phyloP scores from a whole-genome alignment of 2,797 vertebrate species.

The Taenioides sp. region DNA sequence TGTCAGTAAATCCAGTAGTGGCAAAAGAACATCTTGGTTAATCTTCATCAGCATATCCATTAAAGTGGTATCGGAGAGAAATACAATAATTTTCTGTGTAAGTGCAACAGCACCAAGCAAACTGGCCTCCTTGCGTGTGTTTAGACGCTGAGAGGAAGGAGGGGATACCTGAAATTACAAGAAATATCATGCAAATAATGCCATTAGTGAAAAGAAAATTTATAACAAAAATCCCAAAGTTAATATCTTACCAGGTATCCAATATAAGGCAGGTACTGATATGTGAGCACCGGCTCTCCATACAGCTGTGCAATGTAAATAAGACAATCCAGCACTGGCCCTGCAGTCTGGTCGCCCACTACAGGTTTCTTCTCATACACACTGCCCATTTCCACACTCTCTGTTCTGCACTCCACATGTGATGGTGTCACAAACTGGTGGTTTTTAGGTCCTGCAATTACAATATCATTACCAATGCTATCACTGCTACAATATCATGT shows the following conservation, averaged over 20 bases:
- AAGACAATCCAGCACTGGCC: conserved; percentile 90
- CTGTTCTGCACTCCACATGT: conserved; percentile 77
- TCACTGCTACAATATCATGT: too few species aligned
- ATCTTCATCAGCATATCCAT: conserved; percentile 99
- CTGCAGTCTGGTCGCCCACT: conserved; percentile 88
- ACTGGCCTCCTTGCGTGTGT: conserved; percentile 95
- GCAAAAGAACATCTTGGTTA: conserved; percentile 93
- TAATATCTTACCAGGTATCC: conserved; percentile 86
- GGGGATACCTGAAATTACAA: conserved; percentile 83
- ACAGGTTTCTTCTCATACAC: conserved; percentile 92
- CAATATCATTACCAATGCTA: neutral
- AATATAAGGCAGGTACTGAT: conserved; percentile 97
- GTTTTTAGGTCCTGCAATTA: conserved; percentile 81
- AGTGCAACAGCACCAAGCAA: conserved; percentile 90
- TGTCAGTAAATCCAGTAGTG: conserved; percentile 90
- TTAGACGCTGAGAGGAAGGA: conserved; percentile 83
- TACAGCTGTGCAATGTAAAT: conserved; percentile 94
- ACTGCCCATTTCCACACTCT: conserved; percentile 82
- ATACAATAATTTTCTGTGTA: conserved; percentile 93
- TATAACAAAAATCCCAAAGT: neutral
- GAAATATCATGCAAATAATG: conserved; percentile 1
- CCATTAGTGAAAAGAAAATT: neutral
- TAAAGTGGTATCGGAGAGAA: conserved; percentile 93
- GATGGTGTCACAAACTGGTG: conserved; percentile 86
- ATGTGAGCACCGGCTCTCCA: conserved; percentile 96